These are phyloP conservation scores for Papilio dardanus DNA, from an alignment of 1,140 invertebrate species.

Conservation along the genomic window DNA sequence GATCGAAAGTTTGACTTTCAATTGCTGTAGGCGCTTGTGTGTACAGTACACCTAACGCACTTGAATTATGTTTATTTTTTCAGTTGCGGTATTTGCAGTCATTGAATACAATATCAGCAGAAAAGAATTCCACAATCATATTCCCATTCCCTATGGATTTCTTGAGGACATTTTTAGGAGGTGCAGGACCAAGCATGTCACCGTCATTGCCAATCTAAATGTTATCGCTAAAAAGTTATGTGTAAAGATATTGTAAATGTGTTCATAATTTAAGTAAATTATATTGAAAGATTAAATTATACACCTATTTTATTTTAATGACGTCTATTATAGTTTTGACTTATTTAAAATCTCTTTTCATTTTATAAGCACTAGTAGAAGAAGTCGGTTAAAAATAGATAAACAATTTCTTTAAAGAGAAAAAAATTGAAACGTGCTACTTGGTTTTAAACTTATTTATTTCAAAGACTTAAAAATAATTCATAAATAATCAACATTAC, in stretches of 20 bases:
- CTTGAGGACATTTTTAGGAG: constrained; percentile 88
- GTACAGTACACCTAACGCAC: background rate
- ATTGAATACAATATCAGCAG: constrained; percentile 96
- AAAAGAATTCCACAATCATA: constrained; percentile 99
- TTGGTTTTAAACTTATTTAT: constrained; percentile 28
- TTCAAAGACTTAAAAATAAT: constrained; percentile 51
- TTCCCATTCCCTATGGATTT: constrained; percentile 98
- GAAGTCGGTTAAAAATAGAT: too few species aligned
- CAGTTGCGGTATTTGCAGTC: constrained; percentile 87
- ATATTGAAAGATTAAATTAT: background rate
- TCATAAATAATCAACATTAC: constrained; percentile 51
- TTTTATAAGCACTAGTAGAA: too few species aligned
- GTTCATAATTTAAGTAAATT: constrained; percentile 13
- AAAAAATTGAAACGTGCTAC: too few species aligned
- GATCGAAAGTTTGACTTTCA: background rate
- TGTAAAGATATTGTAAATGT: background rate
- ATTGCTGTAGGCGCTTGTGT: background rate
- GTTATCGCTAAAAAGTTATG: background rate
- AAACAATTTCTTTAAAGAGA: too few species aligned
- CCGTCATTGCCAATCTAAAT: constrained; percentile 51
- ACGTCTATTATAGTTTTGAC: background rate
- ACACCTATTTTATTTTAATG: background rate
- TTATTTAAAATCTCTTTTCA: too few species aligned
- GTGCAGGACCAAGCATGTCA: constrained; percentile 51
- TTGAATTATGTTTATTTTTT: constrained; percentile 41